These are phyloP conservation scores for Halictus rubicundus DNA, from an alignment of 1,140 invertebrate genomes.

Conservation along the genomic window DNA sequence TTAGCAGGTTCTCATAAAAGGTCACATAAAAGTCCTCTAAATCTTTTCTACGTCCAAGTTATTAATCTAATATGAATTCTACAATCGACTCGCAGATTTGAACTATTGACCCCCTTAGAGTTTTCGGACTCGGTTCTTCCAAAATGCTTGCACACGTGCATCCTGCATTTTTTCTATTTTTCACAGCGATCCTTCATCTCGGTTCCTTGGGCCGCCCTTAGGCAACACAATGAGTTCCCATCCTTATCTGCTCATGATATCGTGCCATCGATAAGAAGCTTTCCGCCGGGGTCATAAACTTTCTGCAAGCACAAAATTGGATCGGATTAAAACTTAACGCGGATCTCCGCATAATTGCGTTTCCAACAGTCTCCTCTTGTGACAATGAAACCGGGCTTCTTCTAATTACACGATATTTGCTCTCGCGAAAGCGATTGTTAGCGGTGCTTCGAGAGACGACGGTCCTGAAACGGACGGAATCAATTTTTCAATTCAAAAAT, in stretches of 20 bases:
- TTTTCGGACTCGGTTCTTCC: too few relatives aligned
- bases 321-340: conserved; percentile 73
- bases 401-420: conserved; percentile 35
- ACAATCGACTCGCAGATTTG: too few relatives aligned
- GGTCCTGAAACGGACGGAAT: too few relatives aligned
- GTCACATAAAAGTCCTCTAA: too few relatives aligned
- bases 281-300: conserved; percentile 68
- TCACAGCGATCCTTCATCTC: conserved; percentile 19
- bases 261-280: conserved; percentile 72
- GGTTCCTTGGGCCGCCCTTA: conserved; percentile 1
- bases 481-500: too few relatives aligned
- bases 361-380: conserved; percentile 42
- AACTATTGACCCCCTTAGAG: too few relatives aligned
- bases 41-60: too few relatives aligned
- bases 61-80: too few relatives aligned
- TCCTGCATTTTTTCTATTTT: too few relatives aligned
- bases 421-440: not conserved
- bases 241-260: conserved; percentile 71
- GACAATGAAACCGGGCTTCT: conserved; percentile 16
- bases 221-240: conserved; percentile 64
- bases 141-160: too few relatives aligned
- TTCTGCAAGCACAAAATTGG: conserved; percentile 66
- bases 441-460: too few relatives aligned
- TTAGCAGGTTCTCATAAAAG: too few relatives aligned
- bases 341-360: conserved; percentile 68